Percentiles rank a stretch among this genome's conserved stretches.
Evolutionary conservation across 2,797 vertebrate species (phyloP).

Genomic region (Antennarius maculatus): DNA sequence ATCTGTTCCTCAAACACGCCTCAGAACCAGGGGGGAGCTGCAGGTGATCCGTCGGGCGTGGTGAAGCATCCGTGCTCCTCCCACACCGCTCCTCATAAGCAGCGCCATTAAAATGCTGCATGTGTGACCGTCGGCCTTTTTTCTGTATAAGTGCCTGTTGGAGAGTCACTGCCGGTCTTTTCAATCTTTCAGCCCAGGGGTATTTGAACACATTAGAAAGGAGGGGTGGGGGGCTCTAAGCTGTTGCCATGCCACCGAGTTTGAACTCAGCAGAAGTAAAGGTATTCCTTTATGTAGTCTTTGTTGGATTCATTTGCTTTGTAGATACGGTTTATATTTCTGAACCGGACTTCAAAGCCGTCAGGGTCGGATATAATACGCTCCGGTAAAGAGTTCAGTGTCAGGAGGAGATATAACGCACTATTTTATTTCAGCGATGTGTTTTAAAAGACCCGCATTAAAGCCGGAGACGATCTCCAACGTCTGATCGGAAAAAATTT

Average conservation of each 20-base stretch:
- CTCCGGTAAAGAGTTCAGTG: constrained; percentile 32
- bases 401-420: constrained; percentile 16
- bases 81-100: constrained; percentile 31
- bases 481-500: too few relatives aligned
- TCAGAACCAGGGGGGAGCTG: not conserved
- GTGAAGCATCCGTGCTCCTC: constrained; percentile 26
- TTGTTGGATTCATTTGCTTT: constrained; percentile 45
- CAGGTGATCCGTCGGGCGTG: constrained; percentile 23
- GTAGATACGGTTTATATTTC: constrained; percentile 37
- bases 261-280: constrained; percentile 55
- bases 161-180: constrained; percentile 46
- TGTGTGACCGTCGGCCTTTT: constrained; percentile 48
- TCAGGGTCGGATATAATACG: constrained; percentile 26
- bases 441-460: constrained; percentile 16
- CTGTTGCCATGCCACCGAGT: constrained; percentile 43
- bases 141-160: constrained; percentile 44
- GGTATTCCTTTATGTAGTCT: constrained; percentile 38
- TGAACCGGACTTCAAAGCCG: constrained; percentile 40
- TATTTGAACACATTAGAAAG: constrained; percentile 55
- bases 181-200: constrained; percentile 55
- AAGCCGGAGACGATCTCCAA: not conserved
- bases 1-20: too few relatives aligned
- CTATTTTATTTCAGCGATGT: constrained; percentile 5
- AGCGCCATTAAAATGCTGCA: constrained; percentile 47
- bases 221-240: constrained; percentile 29